phyloP scores from a whole-genome alignment of 2,113 vertebrate genomes.

The Neofelis nebulosa region DNA sequence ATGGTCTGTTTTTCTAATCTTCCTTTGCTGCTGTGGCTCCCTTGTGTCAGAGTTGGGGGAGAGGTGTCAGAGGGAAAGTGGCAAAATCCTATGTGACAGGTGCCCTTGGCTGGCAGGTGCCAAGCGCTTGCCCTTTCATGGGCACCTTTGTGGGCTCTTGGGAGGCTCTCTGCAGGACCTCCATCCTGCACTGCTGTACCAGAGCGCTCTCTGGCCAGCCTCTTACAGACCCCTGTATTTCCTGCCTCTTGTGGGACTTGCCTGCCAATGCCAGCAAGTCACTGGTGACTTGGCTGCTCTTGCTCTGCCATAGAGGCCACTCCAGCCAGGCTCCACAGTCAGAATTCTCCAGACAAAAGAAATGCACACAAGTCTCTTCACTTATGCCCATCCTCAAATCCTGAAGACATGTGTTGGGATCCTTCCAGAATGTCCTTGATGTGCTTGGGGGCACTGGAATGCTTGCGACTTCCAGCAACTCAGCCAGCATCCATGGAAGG shows the following conservation, averaged over 20 bases:
- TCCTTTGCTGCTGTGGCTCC: background rate
- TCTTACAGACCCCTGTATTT: background rate
- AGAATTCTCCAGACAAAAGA: constrained; percentile 6
- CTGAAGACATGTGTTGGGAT: background rate
- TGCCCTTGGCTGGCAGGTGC: background rate
- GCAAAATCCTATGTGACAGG: background rate
- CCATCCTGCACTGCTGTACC: background rate
- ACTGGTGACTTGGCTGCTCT: background rate
- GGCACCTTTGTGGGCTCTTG: background rate
- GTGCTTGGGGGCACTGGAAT: background rate
- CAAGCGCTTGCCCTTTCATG: background rate
- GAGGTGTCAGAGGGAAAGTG: background rate
- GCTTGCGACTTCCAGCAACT: background rate
- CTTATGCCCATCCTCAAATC: background rate
- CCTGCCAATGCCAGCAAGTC: background rate
- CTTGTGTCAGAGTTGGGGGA: background rate
- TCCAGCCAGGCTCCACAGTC: background rate
- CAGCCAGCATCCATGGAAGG: background rate
- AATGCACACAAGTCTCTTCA: background rate
- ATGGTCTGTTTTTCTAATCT: background rate
- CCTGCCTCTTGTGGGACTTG: background rate
- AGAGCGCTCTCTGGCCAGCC: background rate
- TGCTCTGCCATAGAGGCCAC: background rate
- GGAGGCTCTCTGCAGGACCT: background rate
- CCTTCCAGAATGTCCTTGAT: background rate